phyloP scores from a whole-genome alignment of 2,113 vertebrate genomes.

The Brachirus orientalis region DNA sequence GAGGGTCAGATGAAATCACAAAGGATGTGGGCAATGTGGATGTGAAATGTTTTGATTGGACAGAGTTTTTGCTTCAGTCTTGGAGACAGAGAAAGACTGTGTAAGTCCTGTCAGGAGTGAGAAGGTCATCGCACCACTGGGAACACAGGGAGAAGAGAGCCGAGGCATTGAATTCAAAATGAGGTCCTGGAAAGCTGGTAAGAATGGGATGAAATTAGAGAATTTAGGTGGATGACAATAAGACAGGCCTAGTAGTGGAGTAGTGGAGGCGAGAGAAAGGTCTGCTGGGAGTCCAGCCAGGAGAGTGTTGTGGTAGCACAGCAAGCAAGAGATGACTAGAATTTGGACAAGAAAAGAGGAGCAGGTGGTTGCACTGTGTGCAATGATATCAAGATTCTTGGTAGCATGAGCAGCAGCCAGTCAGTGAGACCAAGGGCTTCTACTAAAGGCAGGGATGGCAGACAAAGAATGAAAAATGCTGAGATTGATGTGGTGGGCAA shows the following conservation, averaged over 20 bases:
- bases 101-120: conserved; percentile 41
- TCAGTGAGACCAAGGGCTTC: conserved; percentile 1
- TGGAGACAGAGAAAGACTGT: conserved; percentile 31
- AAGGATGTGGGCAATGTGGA: conserved; percentile 4
- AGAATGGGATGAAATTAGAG: conserved; percentile 46
- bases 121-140: conserved; percentile 50
- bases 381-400: conserved; percentile 23
- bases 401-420: conserved; percentile 6
- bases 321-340: conserved; percentile 21
- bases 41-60: conserved; percentile 30
- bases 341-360: conserved; percentile 25
- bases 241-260: conserved; percentile 45
- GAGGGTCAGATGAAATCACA: conserved; percentile 3
- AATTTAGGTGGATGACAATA: conserved; percentile 54
- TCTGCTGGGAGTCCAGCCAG: conserved; percentile 48
- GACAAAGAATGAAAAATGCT: not conserved
- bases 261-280: conserved; percentile 38
- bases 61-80: conserved; percentile 18
- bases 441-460: conserved; percentile 6
- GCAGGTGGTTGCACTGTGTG: conserved; percentile 1
- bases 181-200: conserved; percentile 19
- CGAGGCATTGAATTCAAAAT: conserved; percentile 47
- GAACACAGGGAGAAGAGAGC: conserved; percentile 34
- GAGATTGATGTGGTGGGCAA: conserved; percentile 36
- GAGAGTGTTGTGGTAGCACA: conserved; percentile 40